Evolutionary conservation across 2,113 vertebrate genomes (phyloP).

Genomic region (Sturnira hondurensis): DNA sequence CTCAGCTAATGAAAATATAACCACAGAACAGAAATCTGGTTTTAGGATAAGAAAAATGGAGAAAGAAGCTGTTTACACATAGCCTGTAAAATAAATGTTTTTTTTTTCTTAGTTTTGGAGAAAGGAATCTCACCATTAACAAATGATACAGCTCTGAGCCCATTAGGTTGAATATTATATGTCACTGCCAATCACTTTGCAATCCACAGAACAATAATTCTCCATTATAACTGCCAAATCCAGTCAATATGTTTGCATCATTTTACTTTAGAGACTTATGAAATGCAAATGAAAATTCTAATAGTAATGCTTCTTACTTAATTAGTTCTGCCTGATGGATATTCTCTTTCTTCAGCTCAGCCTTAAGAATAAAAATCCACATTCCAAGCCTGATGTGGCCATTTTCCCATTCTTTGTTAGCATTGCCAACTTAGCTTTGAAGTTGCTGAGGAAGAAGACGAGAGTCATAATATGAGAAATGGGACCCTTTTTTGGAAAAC

Average conservation of each 20-base stretch:
- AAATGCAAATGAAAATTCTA: constrained; percentile 61
- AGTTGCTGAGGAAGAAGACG: constrained; percentile 39
- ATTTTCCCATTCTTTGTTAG: constrained; percentile 48
- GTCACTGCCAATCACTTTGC: constrained; percentile 31
- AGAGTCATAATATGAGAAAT: neutral
- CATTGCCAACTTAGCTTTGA: neutral
- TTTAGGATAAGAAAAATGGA: neutral
- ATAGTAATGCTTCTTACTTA: constrained; percentile 55
- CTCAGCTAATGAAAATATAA: neutral
- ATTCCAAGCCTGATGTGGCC: neutral
- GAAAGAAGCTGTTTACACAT: neutral
- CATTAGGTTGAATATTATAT: constrained; percentile 33
- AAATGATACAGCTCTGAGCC: constrained; percentile 17
- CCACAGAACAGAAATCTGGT: neutral
- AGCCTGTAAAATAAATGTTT: neutral
- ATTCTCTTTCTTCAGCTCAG: constrained; percentile 9
- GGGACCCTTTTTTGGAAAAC: neutral
- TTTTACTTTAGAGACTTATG: constrained; percentile 50
- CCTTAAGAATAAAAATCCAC: neutral
- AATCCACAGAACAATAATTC: constrained; percentile 61
- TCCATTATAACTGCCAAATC: constrained; percentile 56
- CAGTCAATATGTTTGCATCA: constrained; percentile 57
- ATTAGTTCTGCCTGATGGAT: constrained; percentile 64
- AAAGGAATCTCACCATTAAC: constrained; percentile 5
- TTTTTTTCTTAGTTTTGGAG: constrained; percentile 16